Base-by-base conservation (phyloP, 2,888 invertebrate species). In the Hydrotaea cyrtoneurina region DNA sequence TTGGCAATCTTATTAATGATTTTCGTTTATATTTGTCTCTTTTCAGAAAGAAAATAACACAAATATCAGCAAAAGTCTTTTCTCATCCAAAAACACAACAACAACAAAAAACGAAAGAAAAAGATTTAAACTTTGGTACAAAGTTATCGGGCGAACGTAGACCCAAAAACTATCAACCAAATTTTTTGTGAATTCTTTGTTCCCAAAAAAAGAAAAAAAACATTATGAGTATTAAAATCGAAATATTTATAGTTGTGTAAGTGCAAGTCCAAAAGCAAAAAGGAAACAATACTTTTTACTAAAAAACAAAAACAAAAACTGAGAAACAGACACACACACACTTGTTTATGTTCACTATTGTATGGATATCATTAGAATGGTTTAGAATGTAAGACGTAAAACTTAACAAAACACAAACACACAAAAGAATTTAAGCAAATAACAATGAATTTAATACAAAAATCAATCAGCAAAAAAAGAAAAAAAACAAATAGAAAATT, bases 381-480 rank as follows among this genome's bases (percentile, higher is more conserved):
- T n/a, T 69, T 69, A 69, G 69, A 11, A 17, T 10, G 17, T 59
- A 59, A 59, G 59, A 55, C 4, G 10, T 4, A 39, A 8, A 57
- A 21, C 21, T 26, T 71, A 71, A 74, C 19, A 19, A 43, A 66
- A 39, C 11, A 4, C 31, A n/a, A n/a, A n/a, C n/a, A n/a, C 31
- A 2, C 31, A 57, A 39, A 73, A 62, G 59, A 74, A 74, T 74
- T 74, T 62, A 74, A 39, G n/a, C 3, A 43, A 66, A 43, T 39
- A 73, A 21, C 55, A 83, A 82, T 69, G 74, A 79, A 86, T 80
- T 72, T 85, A 83, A 76, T 78, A 84, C 74, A 71, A 36, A 43
- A 50, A 73, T 62, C 17, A 82, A 66, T 31, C 19, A 66, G 46
- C 55, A 59, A 74, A 46, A 0, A 31, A 31, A 31, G 7, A 7